These are phyloP conservation scores for Melieria crassipennis DNA, from an alignment of 2,888 invertebrate species.

Conservation along the genomic window DNA sequence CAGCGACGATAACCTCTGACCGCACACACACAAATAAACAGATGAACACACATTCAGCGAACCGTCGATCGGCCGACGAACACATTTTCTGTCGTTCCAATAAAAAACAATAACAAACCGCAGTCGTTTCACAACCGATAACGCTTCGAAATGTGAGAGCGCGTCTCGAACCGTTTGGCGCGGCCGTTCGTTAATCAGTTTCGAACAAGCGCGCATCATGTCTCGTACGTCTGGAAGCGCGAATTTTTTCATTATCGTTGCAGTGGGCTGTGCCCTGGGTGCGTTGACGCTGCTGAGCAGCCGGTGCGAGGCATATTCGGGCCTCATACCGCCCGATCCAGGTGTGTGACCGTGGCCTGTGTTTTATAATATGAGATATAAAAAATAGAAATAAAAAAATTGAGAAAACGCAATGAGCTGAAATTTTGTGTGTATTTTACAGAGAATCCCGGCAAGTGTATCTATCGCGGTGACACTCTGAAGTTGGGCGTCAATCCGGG, in stretches of 20 bases:
- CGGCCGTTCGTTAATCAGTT: slow-evolving; percentile 13
- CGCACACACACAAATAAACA: too few relatives aligned
- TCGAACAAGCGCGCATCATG: slow-evolving; percentile 14
- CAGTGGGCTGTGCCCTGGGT: background rate
- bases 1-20: too few relatives aligned
- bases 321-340: slow-evolving; percentile 27
- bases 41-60: too few relatives aligned
- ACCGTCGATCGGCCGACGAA: too few relatives aligned
- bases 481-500: slow-evolving; percentile 55
- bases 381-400: too few relatives aligned
- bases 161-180: too few relatives aligned
- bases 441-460: slow-evolving; percentile 57
- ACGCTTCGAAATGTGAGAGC: too few relatives aligned
- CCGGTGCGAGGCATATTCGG: slow-evolving; percentile 22
- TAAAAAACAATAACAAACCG: too few relatives aligned
- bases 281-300: slow-evolving; percentile 15
- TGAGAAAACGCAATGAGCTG: too few relatives aligned
- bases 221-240: slow-evolving; percentile 15
- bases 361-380: too few relatives aligned
- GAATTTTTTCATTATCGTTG: background rate
- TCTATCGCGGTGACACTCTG: slow-evolving; percentile 58
- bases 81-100: too few relatives aligned
- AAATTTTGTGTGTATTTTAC: slow-evolving; percentile 2
- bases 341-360: slow-evolving; percentile 17
- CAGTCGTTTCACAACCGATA: too few relatives aligned